Evolutionary conservation across 2,113 vertebrate species (phyloP).

Genomic region (Oriolus oriolus): DNA sequence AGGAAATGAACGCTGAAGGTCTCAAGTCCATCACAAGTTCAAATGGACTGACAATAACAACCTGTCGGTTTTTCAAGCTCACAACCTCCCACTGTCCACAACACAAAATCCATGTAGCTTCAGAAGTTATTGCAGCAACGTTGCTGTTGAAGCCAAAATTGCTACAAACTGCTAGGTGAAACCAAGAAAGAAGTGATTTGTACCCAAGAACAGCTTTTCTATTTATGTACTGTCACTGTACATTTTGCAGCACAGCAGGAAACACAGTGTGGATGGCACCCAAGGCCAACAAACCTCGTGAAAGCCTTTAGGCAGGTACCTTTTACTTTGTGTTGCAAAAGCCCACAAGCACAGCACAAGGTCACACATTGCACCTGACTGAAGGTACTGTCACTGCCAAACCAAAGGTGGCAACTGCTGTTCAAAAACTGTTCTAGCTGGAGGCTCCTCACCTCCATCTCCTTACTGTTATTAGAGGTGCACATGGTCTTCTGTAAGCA

Average conservation of each 20-base stretch:
- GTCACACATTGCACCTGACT: neutral
- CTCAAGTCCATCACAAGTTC: neutral
- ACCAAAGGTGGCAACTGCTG: neutral
- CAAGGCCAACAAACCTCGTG: neutral
- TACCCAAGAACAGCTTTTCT: neutral
- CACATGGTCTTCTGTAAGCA: neutral
- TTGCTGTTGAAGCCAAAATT: neutral
- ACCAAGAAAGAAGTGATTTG: neutral
- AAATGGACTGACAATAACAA: neutral
- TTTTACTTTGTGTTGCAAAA: neutral
- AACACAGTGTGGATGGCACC: neutral
- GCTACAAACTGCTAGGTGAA: neutral
- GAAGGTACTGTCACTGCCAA: neutral
- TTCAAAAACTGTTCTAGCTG: neutral
- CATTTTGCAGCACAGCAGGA: neutral
- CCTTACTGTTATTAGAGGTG: neutral
- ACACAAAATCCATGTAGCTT: neutral
- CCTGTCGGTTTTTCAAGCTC: neutral
- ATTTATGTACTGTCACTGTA: neutral
- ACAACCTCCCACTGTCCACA: neutral
- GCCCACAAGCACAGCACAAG: neutral
- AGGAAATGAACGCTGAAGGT: neutral
- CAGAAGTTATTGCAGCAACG: rapidly evolving
- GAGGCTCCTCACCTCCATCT: neutral
- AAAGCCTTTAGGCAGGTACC: neutral